Evolutionary conservation across 1,140 invertebrate species (phyloP), one percentile per base, ranked within the genome.

Genomic region (Cydia strobilella): DNA sequence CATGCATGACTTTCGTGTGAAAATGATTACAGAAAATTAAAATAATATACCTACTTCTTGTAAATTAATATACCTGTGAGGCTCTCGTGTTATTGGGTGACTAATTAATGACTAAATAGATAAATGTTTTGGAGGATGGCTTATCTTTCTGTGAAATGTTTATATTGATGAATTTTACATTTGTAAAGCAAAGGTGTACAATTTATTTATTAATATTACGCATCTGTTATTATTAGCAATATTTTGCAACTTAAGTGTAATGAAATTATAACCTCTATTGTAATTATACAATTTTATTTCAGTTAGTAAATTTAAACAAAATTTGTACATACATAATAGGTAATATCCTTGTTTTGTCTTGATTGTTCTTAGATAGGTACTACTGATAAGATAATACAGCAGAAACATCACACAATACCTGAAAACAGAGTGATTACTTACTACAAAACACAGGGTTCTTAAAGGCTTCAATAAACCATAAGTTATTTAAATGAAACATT

Each of bases 401-500:
- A 59, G 23, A 59, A 23, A 59, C 18, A 23, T 23, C 20, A 59
- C 54, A 23, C 54, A 59, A 23, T 23, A 59, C 54, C 18, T 51
- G 18, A 51, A 51, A 13, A 18, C 18, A 12, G 54, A 23, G 20
- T 59, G 10, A 59, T 23, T 59, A 59, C 54, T 23, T 59, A 59
- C 54, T 59, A 59, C 54, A 59, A 59, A 59, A 59, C 54, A 59
- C 54, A 59, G 54, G 54, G 54, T 59, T 23, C 54, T 59, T 59
- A 59, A 59, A 59, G 54, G 54, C 54, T 59, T 59, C 6, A 59
- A 23, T 59, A 59, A 59, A 59, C 54, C 18, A 59, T 59, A 31
- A 31, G n/a, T n/a, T 23, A 59, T 59, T 59, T 23, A 23, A 20
- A 23, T 59, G 4, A 18, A 23, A 59, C 20, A 51, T 18, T 59